phyloP scores from a whole-genome alignment of 2,797 vertebrate species.

The Lophotriccus pileatus region DNA sequence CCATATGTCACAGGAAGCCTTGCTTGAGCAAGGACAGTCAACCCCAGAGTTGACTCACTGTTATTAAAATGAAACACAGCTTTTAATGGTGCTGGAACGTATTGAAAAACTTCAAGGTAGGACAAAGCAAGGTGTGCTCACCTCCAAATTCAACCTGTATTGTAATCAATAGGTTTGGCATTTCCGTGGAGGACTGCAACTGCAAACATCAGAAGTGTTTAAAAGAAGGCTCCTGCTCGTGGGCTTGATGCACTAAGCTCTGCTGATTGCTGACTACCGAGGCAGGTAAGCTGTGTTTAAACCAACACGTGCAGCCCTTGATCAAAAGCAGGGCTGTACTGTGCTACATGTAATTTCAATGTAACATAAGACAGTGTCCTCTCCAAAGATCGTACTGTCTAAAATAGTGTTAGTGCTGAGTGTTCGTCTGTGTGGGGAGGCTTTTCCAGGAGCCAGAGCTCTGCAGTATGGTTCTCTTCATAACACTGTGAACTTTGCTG shows the following conservation, averaged over 20 bases:
- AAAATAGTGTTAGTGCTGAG: background rate
- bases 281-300: background rate
- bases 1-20: conserved; percentile 62
- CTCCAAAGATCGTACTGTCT: background rate
- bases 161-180: background rate
- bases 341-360: background rate
- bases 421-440: background rate
- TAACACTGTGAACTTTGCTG: background rate
- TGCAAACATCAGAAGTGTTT: background rate
- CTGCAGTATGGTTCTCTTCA: background rate
- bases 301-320: background rate
- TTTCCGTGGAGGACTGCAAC: background rate
- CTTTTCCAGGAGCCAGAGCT: background rate
- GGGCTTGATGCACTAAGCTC: background rate
- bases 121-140: background rate
- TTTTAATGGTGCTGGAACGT: background rate
- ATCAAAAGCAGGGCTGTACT: background rate
- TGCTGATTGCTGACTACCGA: background rate
- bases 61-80: background rate
- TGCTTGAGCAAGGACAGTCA: conserved; percentile 48
- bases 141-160: background rate
- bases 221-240: background rate
- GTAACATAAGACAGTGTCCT: background rate
- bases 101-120: background rate
- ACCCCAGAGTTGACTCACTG: background rate